These are phyloP conservation scores for Orchestes rusci DNA, from an alignment of 2,888 invertebrate genomes.

Conservation along the genomic window DNA sequence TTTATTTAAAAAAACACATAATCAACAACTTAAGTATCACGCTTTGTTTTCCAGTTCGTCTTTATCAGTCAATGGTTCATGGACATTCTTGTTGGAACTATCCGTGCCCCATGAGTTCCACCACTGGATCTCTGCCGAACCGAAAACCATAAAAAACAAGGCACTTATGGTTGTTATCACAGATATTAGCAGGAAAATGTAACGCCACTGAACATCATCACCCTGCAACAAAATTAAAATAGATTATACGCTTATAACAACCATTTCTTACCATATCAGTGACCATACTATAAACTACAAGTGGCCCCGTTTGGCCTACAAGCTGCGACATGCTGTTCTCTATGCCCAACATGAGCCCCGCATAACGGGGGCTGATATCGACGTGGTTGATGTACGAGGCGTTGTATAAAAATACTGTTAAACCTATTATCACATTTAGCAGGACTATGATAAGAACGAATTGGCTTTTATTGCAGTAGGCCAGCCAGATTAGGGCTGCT, in stretches of 20 bases:
- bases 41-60: conserved; percentile 13
- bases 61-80: conserved; percentile 11
- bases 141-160: conserved; percentile 18
- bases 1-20: too few species aligned
- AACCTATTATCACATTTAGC: conserved; percentile 19
- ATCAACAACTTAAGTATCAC: too few species aligned
- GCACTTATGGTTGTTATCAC: conserved; percentile 8
- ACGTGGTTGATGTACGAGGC: conserved; percentile 22
- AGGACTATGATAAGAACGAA: conserved; percentile 14
- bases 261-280: conserved; percentile 20
- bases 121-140: conserved; percentile 22
- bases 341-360: conserved; percentile 19
- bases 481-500: conserved; percentile 14
- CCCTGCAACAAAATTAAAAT: conserved; percentile 10
- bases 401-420: conserved; percentile 15
- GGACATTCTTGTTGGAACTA: conserved; percentile 8
- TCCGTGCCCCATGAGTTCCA: conserved; percentile 21
- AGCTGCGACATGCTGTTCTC: conserved; percentile 21
- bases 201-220: conserved; percentile 17
- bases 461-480: conserved; percentile 15
- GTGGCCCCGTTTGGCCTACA: conserved; percentile 19
- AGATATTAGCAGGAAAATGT: conserved; percentile 16
- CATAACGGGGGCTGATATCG: conserved; percentile 21
- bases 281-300: conserved; percentile 19
- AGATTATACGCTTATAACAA: not conserved